Evolutionary conservation across 2,888 invertebrate species (phyloP).

Genomic region (Pterobdella sp.): DNA sequence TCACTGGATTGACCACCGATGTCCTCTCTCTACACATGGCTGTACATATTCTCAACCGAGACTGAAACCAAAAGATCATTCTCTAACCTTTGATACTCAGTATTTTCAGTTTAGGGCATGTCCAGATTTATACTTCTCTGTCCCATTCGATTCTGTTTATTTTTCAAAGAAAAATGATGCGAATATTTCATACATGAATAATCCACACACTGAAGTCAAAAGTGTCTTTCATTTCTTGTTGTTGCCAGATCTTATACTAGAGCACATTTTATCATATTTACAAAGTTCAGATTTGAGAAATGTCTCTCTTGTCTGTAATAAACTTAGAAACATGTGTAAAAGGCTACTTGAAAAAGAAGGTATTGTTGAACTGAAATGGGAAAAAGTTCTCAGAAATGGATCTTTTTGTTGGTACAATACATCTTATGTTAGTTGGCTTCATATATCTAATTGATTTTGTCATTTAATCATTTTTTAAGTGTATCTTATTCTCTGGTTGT

Average conservation of each 20-base stretch:
- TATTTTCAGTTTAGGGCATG: neutral
- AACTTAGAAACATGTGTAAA: neutral
- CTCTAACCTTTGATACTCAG: neutral
- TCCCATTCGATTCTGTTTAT: too few relatives aligned
- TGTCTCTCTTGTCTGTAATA: neutral
- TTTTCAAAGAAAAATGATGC: neutral
- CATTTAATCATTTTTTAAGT: too few relatives aligned
- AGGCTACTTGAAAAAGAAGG: neutral
- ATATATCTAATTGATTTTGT: neutral
- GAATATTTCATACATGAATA: neutral
- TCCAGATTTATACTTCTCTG: too few relatives aligned
- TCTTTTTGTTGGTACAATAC: neutral
- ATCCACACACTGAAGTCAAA: neutral
- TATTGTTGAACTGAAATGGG: neutral
- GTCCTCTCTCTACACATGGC: neutral
- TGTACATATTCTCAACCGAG: neutral
- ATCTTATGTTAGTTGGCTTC: neutral
- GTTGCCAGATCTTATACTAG: neutral
- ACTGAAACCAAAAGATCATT: neutral
- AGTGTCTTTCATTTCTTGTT: too few relatives aligned
- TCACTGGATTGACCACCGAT: neutral
- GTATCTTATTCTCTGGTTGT: too few relatives aligned
- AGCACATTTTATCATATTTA: slow-evolving; percentile 3
- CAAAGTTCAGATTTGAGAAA: neutral
- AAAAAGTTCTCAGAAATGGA: neutral